Conservation (phyloP, 2,888 invertebrate genomes). For the Cataglyphis livida region DNA sequence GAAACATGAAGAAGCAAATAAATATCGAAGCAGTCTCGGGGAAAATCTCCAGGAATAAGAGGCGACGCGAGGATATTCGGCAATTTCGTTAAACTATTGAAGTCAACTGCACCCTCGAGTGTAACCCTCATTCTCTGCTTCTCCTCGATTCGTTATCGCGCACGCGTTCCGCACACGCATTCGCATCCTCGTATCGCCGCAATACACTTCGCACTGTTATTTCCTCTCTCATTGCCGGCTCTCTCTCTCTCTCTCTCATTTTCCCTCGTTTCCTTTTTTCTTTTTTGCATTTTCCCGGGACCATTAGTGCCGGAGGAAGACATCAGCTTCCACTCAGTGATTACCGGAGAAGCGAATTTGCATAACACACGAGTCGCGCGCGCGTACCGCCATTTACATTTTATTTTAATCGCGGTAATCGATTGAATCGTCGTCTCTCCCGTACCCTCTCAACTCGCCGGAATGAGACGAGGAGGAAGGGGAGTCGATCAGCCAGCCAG, state of each 20-base stretch:
- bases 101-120: constrained; percentile 80
- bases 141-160: constrained; percentile 43
- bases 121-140: constrained; percentile 47
- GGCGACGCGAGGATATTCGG: constrained; percentile 75
- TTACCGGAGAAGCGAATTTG: constrained; percentile 83
- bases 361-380: constrained; percentile 83
- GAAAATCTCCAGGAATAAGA: constrained; percentile 69
- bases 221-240: constrained; percentile 51
- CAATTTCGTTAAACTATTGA: constrained; percentile 82
- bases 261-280: constrained; percentile 66
- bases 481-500: constrained; percentile 45
- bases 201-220: constrained; percentile 51
- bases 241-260: constrained; percentile 23
- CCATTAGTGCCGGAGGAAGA: constrained; percentile 84
- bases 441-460: constrained; percentile 56
- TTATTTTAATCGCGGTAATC: constrained; percentile 85
- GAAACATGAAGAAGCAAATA: constrained; percentile 72
- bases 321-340: constrained; percentile 85
- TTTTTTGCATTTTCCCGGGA: constrained; percentile 80
- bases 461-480: constrained; percentile 73
- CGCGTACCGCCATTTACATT: constrained; percentile 82
- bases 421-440: constrained; percentile 78
- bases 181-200: neutral
- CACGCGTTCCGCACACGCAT: constrained; percentile 10
- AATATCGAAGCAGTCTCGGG: constrained; percentile 77